Evolutionary conservation across 1,140 invertebrate genomes (phyloP).

Genomic region (Micrasema minimum): DNA sequence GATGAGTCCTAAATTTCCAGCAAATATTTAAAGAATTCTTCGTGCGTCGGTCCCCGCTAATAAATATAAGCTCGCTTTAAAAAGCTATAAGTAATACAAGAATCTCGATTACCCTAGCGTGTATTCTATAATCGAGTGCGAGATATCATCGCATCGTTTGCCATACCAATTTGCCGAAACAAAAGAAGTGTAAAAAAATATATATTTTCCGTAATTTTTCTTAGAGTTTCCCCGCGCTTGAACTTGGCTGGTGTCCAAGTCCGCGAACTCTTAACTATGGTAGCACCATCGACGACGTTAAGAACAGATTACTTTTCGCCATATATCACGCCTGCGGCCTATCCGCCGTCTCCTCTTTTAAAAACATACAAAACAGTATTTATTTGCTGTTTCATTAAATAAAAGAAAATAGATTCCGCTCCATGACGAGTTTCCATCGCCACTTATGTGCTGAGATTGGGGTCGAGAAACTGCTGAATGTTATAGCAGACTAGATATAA

Average conservation of each 20-base stretch:
- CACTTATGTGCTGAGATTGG: not conserved
- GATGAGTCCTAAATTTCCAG: not conserved
- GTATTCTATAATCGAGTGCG: constrained; percentile 16
- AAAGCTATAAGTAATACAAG: too few relatives aligned
- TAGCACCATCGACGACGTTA: constrained; percentile 3
- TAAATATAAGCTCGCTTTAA: constrained; percentile 10
- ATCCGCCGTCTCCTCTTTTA: not conserved
- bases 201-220: constrained; percentile 4
- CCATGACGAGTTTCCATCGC: not conserved
- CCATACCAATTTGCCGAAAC: constrained; percentile 4
- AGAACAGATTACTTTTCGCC: constrained; percentile 32
- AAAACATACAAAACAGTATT: constrained; percentile 12
- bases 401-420: constrained; percentile 1
- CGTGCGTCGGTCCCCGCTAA: not conserved
- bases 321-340: constrained; percentile 23
- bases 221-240: not conserved
- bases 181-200: constrained; percentile 2
- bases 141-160: constrained; percentile 11
- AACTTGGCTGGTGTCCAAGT: constrained; percentile 21
- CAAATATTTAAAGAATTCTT: constrained; percentile 14
- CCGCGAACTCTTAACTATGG: not conserved
- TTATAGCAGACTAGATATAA: not conserved
- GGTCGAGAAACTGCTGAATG: not conserved
- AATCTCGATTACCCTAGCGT: constrained; percentile 13
- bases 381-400: constrained; percentile 21